Percentiles rank a stretch among this genome's conserved stretches.
phyloP scores from a whole-genome alignment of 2,888 invertebrate genomes.

The Emmelina monodactyla region DNA sequence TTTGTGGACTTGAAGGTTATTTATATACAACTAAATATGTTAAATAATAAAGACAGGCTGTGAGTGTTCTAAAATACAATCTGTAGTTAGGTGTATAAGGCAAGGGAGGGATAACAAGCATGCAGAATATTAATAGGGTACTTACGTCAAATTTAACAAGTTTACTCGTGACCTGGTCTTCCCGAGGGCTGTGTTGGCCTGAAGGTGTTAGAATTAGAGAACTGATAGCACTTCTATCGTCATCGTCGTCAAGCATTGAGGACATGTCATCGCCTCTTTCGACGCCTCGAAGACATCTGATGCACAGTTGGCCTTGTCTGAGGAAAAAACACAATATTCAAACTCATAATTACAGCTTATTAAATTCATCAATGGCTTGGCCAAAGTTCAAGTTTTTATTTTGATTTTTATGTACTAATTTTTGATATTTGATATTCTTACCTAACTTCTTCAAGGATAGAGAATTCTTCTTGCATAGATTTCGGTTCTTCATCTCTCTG shows the following conservation, averaged over 20 bases:
- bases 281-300: conserved; percentile 77
- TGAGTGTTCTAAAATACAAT: no score
- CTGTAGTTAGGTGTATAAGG: no score
- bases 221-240: conserved; percentile 72
- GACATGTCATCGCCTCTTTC: conserved; percentile 67
- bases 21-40: no score
- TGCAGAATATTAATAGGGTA: no score
- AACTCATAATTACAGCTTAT: no score
- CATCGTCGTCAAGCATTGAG: conserved; percentile 74
- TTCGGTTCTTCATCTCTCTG: conserved; percentile 78
- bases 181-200: conserved; percentile 47
- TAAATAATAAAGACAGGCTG: no score
- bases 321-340: no score
- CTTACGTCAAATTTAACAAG: conserved; percentile 68
- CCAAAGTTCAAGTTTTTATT: no score
- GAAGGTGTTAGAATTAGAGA: conserved; percentile 53
- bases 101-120: no score
- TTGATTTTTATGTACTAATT: no score
- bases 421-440: conserved; percentile 33
- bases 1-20: no score
- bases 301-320: conserved; percentile 85
- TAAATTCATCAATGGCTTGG: no score
- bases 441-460: conserved; percentile 86
- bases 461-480: conserved; percentile 83
- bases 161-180: conserved; percentile 51